Evolutionary conservation across 1,140 invertebrate genomes (phyloP).

Genomic region (Piezodorus guildinii): DNA sequence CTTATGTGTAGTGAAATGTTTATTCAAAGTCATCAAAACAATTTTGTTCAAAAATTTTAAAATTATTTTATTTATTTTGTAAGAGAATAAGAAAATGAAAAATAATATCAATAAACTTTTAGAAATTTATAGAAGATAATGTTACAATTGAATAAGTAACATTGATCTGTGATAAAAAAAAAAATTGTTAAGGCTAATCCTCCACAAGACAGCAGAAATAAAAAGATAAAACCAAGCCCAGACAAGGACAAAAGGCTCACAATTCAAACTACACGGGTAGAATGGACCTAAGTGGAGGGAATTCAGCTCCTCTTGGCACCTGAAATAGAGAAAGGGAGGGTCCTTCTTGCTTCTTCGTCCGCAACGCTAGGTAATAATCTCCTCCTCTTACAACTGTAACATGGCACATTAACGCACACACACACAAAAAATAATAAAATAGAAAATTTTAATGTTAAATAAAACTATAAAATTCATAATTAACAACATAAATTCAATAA

Average conservation of each 20-base stretch:
- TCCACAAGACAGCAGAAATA: constrained; percentile 6
- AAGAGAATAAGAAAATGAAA: too few species aligned
- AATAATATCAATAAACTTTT: background rate
- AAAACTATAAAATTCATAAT: background rate
- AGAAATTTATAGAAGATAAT: background rate
- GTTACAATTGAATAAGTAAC: background rate
- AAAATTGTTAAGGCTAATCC: constrained; percentile 8
- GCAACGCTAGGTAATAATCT: background rate
- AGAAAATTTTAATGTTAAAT: background rate
- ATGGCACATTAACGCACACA: background rate
- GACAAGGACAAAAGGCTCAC: constrained; percentile 10
- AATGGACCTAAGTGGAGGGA: background rate
- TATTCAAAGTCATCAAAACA: too few species aligned
- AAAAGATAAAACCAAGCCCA: background rate
- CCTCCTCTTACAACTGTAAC: constrained; percentile 1
- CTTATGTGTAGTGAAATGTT: too few species aligned
- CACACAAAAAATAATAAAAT: background rate
- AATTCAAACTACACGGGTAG: constrained; percentile 10
- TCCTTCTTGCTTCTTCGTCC: background rate
- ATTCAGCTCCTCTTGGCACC: background rate
- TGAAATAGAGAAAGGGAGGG: constrained; percentile 5
- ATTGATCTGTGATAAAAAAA: background rate
- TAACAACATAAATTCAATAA: too few species aligned
- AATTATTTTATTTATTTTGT: too few species aligned
- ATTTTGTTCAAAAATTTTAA: too few species aligned